Evolutionary conservation across 2,888 invertebrate genomes (phyloP).

Genomic region (Dendrolimus houi): DNA sequence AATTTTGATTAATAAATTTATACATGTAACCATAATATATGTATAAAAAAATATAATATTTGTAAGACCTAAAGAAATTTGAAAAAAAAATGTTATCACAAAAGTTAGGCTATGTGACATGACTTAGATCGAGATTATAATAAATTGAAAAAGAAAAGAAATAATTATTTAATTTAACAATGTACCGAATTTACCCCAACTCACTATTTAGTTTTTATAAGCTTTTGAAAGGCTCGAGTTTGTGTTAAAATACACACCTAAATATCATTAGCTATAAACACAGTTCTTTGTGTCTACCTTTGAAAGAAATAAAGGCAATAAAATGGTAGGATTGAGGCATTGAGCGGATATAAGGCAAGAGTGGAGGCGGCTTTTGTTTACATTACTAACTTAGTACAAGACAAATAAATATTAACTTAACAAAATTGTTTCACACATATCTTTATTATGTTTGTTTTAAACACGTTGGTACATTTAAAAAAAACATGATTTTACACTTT

Average conservation of each 20-base stretch:
- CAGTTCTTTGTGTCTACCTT: constrained; percentile 67
- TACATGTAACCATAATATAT: too few species aligned
- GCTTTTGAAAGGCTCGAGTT: constrained; percentile 58
- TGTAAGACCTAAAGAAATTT: too few species aligned
- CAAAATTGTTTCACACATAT: background rate
- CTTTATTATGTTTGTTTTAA: background rate
- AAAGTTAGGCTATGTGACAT: too few species aligned
- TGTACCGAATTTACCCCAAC: too few species aligned
- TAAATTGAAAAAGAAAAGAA: too few species aligned
- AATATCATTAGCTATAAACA: constrained; percentile 74
- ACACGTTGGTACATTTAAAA: background rate
- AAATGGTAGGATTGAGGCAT: constrained; percentile 54
- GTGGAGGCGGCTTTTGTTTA: constrained; percentile 31
- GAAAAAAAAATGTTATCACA: too few species aligned
- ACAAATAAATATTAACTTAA: background rate
- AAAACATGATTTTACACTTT: too few species aligned
- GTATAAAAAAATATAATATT: too few species aligned
- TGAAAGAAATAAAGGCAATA: constrained; percentile 66
- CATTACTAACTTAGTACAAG: background rate
- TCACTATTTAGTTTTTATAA: too few species aligned
- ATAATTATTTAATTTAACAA: too few species aligned
- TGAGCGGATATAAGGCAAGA: constrained; percentile 36
- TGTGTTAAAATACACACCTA: constrained; percentile 76
- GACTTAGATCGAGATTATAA: too few species aligned
- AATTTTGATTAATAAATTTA: too few species aligned